phyloP scores from a whole-genome alignment of 1,140 invertebrate genomes.

The Subanguina moxae region DNA sequence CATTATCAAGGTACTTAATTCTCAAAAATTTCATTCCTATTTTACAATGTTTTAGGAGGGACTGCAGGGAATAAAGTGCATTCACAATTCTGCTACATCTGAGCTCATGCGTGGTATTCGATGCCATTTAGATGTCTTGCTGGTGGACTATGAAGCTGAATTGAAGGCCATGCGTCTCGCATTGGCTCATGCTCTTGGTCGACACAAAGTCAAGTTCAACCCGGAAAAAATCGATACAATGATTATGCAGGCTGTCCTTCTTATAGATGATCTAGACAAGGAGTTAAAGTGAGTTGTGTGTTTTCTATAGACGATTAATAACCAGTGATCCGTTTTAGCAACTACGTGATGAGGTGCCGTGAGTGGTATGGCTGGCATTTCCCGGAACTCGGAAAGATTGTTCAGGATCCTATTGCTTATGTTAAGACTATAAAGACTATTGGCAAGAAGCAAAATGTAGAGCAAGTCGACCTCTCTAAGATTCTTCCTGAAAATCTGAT shows the following conservation, averaged over 20 bases:
- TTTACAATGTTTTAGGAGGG: conserved; percentile 69
- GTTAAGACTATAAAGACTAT: conserved; percentile 81
- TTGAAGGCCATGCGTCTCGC: conserved; percentile 93
- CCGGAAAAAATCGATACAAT: conserved; percentile 99
- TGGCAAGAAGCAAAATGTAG: conserved; percentile 76
- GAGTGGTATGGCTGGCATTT: conserved; percentile 99
- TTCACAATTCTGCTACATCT: conserved; percentile 79
- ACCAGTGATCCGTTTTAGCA: conserved; percentile 71
- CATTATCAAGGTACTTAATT: conserved; percentile 72
- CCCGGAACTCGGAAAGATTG: conserved; percentile 89
- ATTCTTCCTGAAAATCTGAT: conserved; percentile 85
- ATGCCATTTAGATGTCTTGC: conserved; percentile 80
- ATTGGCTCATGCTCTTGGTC: conserved; percentile 87
- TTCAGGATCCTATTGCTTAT: conserved; percentile 86
- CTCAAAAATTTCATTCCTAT: background rate
- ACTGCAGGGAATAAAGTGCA: conserved; percentile 75
- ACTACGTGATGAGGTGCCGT: conserved; percentile 86
- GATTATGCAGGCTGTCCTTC: conserved; percentile 69
- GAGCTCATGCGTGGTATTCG: conserved; percentile 94
- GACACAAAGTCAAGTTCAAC: conserved; percentile 96
- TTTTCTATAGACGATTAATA: too few relatives aligned
- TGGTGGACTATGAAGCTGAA: conserved; percentile 77
- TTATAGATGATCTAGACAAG: conserved; percentile 3
- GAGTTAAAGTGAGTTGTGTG: background rate
- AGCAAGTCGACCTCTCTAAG: conserved; percentile 78